Evolutionary conservation across 2,113 vertebrate species (phyloP), one percentile per base, ranked within the genome.

Genomic region (Microtus montanus): DNA sequence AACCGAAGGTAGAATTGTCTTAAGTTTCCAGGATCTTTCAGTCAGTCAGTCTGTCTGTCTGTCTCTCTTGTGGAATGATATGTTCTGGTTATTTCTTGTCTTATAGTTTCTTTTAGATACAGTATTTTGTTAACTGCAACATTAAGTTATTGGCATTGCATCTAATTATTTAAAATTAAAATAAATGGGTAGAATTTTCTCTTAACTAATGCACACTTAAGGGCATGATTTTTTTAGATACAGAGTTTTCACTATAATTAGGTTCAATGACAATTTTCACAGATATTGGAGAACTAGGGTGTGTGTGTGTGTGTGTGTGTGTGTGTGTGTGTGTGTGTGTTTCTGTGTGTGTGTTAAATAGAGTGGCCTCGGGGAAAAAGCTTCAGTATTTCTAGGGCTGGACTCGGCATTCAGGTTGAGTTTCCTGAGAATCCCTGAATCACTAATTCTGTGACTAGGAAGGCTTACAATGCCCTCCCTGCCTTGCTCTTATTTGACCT

Each of bases 151-250:
- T 92, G 26, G 15, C 30, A 77, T 96, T 94, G 54, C 15, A 92
- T n/a, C 26, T 84, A 79, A 79, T 78, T 71, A 93, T 78, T 89
- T 94, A 47, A 26, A 93, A 93, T 88, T 90, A 92, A 96, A 94
- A 80, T 92, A 71, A 64, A 89, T 89, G 15, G 38, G 38, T 44
- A 15, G 41, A 58, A 38, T 95, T 92, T 93, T 90, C 22, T 79
- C 15, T 63, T 26, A 22, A 68, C 49, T 90, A 82, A 80, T 95
- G 84, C 85, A 90, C 86, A 93, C 35, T 61, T n/a, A 38, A 28
- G n/a, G n/a, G 54, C n/a, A 26, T 35, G 28, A 10, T 20, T 35
- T 9, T 68, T 77, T 88, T 58, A 22, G 2, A 38, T 89, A 38
- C 33, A 15, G 64, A 28, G 19, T 91, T 68, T 58, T 63, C n/a